Evolutionary conservation across 2,113 vertebrate genomes (phyloP).

Genomic region (Amblyopsis rosae): DNA sequence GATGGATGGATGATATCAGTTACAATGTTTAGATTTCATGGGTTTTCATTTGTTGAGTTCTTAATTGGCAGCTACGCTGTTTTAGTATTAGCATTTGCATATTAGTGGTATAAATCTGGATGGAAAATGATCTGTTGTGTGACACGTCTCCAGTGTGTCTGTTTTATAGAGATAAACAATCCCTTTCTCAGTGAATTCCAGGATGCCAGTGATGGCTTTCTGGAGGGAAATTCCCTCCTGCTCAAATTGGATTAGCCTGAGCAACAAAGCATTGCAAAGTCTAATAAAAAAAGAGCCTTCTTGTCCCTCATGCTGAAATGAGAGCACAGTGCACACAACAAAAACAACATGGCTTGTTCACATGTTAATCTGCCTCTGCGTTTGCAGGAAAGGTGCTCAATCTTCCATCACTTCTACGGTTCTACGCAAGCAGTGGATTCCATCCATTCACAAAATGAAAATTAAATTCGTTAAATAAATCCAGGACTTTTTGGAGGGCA

Average conservation of each 20-base stretch:
- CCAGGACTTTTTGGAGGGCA: constrained; percentile 1
- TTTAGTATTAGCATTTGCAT: constrained; percentile 17
- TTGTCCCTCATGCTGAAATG: constrained; percentile 27
- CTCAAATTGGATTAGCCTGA: constrained; percentile 42
- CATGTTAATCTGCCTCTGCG: constrained; percentile 30
- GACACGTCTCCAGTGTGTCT: neutral
- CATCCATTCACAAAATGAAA: neutral
- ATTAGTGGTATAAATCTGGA: neutral
- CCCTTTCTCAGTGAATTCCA: constrained; percentile 15
- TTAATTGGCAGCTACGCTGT: neutral
- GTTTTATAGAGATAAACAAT: constrained; percentile 8
- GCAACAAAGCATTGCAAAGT: constrained; percentile 65
- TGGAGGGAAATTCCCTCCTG: constrained; percentile 21
- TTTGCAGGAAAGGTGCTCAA: constrained; percentile 26
- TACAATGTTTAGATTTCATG: no score
- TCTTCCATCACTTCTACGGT: constrained; percentile 25
- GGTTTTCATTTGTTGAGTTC: no score
- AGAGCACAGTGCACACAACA: constrained; percentile 41
- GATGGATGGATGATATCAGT: no score
- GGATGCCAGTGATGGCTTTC: constrained; percentile 10
- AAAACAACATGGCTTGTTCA: constrained; percentile 42
- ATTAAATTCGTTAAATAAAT: constrained; percentile 21
- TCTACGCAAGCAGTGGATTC: neutral
- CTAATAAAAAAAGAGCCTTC: constrained; percentile 76
- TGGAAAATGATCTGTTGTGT: constrained; percentile 8